Evolutionary conservation across 2,113 vertebrate species (phyloP), one percentile per base, ranked within the genome.

Genomic region (Lethenteron reissneri): DNA sequence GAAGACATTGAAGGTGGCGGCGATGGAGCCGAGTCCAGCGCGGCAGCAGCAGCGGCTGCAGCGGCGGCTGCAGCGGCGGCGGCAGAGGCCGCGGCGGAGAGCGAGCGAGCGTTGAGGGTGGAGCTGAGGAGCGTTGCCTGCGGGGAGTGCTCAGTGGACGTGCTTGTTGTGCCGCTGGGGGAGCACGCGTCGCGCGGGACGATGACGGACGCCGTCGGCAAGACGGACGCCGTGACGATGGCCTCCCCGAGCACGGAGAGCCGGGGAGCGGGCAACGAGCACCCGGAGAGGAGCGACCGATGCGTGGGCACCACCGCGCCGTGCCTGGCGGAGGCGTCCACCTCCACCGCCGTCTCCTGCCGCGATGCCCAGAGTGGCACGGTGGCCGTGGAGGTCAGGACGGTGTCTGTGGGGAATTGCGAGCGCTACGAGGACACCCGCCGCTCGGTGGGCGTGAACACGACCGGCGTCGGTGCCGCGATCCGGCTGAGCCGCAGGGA

Each of bases 301-400:
- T 41, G 41, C 77, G 95, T 88, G 9, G 82, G 85, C 80, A 97
- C 86, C 0, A 81, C 83, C 57, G 10, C 1, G 0, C 58, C 74
- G 1, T 70, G 75, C 19, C 72, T 87, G 2, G 69, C 69, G 0
- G 86, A 96, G 69, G 82, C 84, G 0, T 82, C 76, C 73, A 92
- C 87, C 0, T 86, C 82, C 75, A 88, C 84, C 0, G 14, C 56
- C 15, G 57, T 83, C 14, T 77, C 76, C 74, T 84, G 80, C 12
- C 78, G 73, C 0, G 85, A 94, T 72, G 87, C 87, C 17, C 83
- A 92, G 75, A 94, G 88, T 70, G 83, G 81, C 80, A 97, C 89
- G 0, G 71, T 77, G 11, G 73, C 71, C 0, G 78, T 83, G 14
- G 86, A 88, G 75, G 78, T 75, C 1, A 79, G 88, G 58, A 88